Evolutionary conservation across 1,140 invertebrate species (phyloP).

Genomic region (Elymnias hypermnestra): DNA sequence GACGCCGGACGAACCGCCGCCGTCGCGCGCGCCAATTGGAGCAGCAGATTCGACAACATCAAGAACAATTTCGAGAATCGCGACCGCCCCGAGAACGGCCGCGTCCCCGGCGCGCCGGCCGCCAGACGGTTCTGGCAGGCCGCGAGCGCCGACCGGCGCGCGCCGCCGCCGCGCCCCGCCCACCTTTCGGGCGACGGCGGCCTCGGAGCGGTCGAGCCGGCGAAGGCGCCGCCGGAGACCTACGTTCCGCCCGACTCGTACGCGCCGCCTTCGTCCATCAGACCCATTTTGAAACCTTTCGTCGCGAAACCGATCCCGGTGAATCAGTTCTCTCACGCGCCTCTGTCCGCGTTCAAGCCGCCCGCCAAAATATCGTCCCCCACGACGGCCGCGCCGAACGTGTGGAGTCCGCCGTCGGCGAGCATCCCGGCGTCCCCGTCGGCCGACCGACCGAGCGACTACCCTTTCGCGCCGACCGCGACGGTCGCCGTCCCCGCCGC

Average conservation of each 20-base stretch:
- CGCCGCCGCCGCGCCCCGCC: slow-evolving; percentile 29
- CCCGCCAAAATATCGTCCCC: slow-evolving; percentile 68
- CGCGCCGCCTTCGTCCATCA: slow-evolving; percentile 71
- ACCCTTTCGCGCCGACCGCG: slow-evolving; percentile 37
- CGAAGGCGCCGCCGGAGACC: slow-evolving; percentile 56
- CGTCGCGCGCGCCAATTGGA: slow-evolving; percentile 80
- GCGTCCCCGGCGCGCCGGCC: slow-evolving; percentile 50
- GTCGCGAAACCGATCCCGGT: slow-evolving; percentile 77
- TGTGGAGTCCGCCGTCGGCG: slow-evolving; percentile 70
- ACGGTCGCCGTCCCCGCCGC: too few relatives aligned
- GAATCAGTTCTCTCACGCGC: slow-evolving; percentile 84
- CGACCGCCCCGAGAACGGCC: slow-evolving; percentile 39
- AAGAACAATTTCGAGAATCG: slow-evolving; percentile 87
- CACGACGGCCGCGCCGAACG: slow-evolving; percentile 40
- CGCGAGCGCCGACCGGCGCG: slow-evolving; percentile 58
- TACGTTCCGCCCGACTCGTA: slow-evolving; percentile 38
- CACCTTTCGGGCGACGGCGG: slow-evolving; percentile 40
- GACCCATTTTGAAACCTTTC: slow-evolving; percentile 56
- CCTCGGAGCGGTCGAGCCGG: slow-evolving; percentile 32
- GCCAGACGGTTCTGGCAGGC: slow-evolving; percentile 78
- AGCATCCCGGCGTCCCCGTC: slow-evolving; percentile 45
- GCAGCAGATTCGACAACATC: slow-evolving; percentile 87
- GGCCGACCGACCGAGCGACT: too few relatives aligned
- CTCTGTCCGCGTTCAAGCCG: slow-evolving; percentile 83
- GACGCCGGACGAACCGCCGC: slow-evolving; percentile 47